Conservation (phyloP, 2,113 vertebrate species). For the Thalassarche chlororhynchos region DNA sequence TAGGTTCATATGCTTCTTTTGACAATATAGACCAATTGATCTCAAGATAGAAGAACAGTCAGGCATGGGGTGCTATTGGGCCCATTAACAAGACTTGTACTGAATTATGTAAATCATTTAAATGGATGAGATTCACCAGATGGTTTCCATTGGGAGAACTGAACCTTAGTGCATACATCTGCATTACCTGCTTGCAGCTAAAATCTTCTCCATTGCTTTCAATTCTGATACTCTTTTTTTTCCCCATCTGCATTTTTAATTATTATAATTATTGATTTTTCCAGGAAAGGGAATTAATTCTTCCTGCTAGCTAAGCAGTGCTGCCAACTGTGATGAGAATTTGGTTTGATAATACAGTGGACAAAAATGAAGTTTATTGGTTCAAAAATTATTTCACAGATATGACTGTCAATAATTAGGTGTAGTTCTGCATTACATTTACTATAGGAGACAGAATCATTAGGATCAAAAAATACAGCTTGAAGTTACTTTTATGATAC, state of each 20-base stretch:
- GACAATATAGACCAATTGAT: background rate
- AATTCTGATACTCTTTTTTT: background rate
- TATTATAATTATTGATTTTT: background rate
- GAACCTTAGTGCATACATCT: background rate
- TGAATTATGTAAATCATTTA: slow-evolving; percentile 18
- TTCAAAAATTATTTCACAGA: background rate
- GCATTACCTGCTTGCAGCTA: slow-evolving; percentile 26
- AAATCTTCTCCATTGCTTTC: background rate
- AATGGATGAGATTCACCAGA: slow-evolving; percentile 7
- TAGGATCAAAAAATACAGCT: background rate
- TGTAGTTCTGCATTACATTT: background rate
- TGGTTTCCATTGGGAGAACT: background rate
- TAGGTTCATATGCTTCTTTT: background rate
- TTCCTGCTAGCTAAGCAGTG: background rate
- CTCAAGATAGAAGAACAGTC: background rate
- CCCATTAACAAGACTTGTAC: background rate
- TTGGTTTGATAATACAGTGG: background rate
- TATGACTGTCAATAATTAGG: background rate
- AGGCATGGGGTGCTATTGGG: background rate
- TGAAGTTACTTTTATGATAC: background rate
- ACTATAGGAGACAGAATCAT: background rate
- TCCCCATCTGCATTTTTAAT: background rate
- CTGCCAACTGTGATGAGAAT: background rate
- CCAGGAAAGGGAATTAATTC: background rate
- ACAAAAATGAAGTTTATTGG: background rate